Evolutionary conservation across 2,888 invertebrate genomes (phyloP).

Genomic region (Eudemis profundana): DNA sequence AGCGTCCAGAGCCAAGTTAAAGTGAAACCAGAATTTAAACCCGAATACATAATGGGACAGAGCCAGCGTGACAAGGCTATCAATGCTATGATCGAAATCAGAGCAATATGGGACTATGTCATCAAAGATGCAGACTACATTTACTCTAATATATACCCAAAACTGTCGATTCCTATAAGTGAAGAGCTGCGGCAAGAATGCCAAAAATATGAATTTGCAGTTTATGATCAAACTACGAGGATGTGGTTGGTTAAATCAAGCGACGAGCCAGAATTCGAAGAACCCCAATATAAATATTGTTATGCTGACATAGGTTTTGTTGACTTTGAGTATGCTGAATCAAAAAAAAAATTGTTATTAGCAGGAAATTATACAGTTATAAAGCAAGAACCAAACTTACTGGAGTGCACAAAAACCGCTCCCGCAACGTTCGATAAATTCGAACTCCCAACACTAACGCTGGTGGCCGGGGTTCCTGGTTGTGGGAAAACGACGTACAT

Average conservation of each 20-base stretch:
- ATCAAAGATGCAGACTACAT: conserved; percentile 6
- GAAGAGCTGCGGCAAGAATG: neutral
- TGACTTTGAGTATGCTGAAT: conserved; percentile 13
- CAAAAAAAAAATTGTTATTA: conserved; percentile 25
- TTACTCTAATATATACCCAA: conserved; percentile 31
- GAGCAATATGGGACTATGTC: conserved; percentile 33
- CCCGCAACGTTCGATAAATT: neutral
- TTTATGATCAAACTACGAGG: conserved; percentile 22
- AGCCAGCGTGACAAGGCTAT: conserved; percentile 1
- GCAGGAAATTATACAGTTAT: conserved; percentile 34
- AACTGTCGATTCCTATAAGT: conserved; percentile 16
- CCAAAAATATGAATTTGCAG: conserved; percentile 25
- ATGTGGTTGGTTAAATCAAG: conserved; percentile 25
- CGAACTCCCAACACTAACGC: conserved; percentile 9
- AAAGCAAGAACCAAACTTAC: conserved; percentile 36
- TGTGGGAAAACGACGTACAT: conserved; percentile 39
- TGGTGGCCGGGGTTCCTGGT: conserved; percentile 36
- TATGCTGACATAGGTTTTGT: conserved; percentile 25
- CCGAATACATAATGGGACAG: neutral
- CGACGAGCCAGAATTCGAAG: neutral
- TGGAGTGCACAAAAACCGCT: conserved; percentile 5
- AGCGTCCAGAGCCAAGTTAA: neutral
- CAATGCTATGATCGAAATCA: conserved; percentile 37
- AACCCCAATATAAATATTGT: conserved; percentile 25
- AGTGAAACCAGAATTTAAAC: conserved; percentile 16